phyloP scores from a whole-genome alignment of 2,888 invertebrate genomes.

The Lycia hirtaria region DNA sequence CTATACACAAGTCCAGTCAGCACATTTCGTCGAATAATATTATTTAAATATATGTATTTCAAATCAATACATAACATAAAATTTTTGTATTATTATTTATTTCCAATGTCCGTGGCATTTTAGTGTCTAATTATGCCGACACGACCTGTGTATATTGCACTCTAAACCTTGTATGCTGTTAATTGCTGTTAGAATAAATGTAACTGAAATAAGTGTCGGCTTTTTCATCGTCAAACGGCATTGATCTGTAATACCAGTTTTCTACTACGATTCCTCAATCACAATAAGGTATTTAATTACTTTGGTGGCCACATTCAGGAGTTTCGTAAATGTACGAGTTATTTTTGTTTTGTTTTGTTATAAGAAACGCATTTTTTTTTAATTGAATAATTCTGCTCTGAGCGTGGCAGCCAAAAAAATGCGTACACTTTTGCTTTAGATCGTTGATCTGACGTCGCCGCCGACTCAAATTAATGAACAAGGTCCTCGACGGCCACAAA shows the following conservation, averaged over 20 bases:
- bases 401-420: neutral
- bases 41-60: too few species aligned
- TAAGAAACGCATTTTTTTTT: too few species aligned
- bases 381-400: neutral
- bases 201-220: too few species aligned
- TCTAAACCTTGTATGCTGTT: too few species aligned
- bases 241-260: neutral
- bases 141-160: too few species aligned
- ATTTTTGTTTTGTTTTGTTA: neutral
- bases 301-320: neutral
- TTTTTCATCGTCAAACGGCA: neutral
- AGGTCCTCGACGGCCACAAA: too few species aligned
- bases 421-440: constrained; percentile 5
- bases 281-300: neutral
- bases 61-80: too few species aligned
- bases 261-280: neutral
- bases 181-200: neutral
- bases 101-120: too few species aligned
- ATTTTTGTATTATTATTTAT: too few species aligned
- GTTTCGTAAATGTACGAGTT: neutral
- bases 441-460: constrained; percentile 15
- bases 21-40: too few species aligned
- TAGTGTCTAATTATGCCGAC: too few species aligned
- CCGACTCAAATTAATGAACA: neutral
- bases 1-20: too few species aligned